phyloP scores from a whole-genome alignment of 1,140 invertebrate species.

The Eumeta japonica region DNA sequence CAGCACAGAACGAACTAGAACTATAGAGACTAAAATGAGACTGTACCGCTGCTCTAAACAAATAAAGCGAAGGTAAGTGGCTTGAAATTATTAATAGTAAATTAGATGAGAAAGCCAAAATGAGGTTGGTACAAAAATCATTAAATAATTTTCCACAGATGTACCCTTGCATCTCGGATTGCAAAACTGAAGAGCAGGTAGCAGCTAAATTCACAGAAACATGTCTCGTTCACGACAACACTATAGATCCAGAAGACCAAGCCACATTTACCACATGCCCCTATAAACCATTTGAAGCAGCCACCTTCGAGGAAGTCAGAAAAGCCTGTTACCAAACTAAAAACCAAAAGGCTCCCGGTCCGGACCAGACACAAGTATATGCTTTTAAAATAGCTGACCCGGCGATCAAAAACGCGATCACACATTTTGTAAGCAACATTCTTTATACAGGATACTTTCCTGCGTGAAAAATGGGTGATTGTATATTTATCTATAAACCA shows the following conservation, averaged over 20 bases:
- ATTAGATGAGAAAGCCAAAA: too few relatives aligned
- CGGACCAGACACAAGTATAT: slow-evolving; percentile 2
- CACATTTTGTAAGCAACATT: not conserved
- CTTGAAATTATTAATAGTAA: too few relatives aligned
- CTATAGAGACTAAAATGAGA: too few relatives aligned
- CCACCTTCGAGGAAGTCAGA: not conserved
- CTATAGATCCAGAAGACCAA: not conserved
- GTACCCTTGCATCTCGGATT: not conserved
- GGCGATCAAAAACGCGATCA: not conserved
- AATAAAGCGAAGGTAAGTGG: too few relatives aligned
- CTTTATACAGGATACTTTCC: slow-evolving; percentile 6
- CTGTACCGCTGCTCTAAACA: too few relatives aligned
- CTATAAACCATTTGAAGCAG: slow-evolving; percentile 3
- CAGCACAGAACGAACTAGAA: not conserved
- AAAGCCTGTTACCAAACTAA: slow-evolving; percentile 2
- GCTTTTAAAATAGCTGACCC: slow-evolving; percentile 5
- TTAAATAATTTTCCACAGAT: not conserved
- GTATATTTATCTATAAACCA: slow-evolving; percentile 7
- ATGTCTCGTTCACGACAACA: slow-evolving; percentile 3
- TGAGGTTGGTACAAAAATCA: slow-evolving; percentile 4
- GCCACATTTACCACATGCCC: not conserved
- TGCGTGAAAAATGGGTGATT: slow-evolving; percentile 6
- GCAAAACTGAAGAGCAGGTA: too few relatives aligned
- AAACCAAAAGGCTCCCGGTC: slow-evolving; percentile 7
- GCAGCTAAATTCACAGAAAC: too few relatives aligned